Percentiles rank a stretch among this genome's conserved stretches.
Evolutionary conservation across 1,140 invertebrate genomes (phyloP).

Genomic region (Oncopeltus fasciatus): DNA sequence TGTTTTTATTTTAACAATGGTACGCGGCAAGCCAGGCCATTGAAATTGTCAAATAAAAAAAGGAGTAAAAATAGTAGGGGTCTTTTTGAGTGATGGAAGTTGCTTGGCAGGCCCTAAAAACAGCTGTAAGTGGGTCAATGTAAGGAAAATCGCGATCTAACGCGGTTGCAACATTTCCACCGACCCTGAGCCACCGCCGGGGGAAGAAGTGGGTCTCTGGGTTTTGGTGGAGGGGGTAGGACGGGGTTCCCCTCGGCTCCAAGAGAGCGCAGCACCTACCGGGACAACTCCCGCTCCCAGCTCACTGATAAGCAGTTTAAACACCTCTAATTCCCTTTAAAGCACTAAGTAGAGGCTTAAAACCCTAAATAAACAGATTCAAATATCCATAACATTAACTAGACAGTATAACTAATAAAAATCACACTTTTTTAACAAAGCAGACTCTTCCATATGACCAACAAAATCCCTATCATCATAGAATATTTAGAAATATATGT

Average conservation of each 20-base stretch:
- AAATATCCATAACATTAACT: background rate
- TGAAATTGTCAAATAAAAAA: too few relatives aligned
- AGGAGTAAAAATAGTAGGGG: too few relatives aligned
- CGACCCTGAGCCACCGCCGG: background rate
- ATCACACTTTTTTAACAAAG: too few relatives aligned
- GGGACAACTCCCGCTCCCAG: background rate
- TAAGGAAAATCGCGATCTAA: slow-evolving; percentile 8
- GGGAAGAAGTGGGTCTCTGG: background rate
- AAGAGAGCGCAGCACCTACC: background rate
- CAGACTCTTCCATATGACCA: background rate
- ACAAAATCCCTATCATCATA: background rate
- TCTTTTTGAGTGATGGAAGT: too few relatives aligned
- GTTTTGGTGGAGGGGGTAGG: background rate
- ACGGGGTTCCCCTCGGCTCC: background rate
- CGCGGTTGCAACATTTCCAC: slow-evolving; percentile 6
- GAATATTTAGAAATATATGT: background rate
- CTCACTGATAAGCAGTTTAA: background rate
- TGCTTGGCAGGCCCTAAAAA: too few relatives aligned
- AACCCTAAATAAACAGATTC: background rate
- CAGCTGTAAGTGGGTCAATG: slow-evolving; percentile 6
- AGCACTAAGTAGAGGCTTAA: background rate
- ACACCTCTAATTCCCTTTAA: background rate
- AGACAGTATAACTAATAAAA: too few relatives aligned
- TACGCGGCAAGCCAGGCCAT: too few relatives aligned
- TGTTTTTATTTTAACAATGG: too few relatives aligned